Evolutionary conservation across 2,113 vertebrate genomes (phyloP).

Genomic region (Zosterops borbonicus): DNA sequence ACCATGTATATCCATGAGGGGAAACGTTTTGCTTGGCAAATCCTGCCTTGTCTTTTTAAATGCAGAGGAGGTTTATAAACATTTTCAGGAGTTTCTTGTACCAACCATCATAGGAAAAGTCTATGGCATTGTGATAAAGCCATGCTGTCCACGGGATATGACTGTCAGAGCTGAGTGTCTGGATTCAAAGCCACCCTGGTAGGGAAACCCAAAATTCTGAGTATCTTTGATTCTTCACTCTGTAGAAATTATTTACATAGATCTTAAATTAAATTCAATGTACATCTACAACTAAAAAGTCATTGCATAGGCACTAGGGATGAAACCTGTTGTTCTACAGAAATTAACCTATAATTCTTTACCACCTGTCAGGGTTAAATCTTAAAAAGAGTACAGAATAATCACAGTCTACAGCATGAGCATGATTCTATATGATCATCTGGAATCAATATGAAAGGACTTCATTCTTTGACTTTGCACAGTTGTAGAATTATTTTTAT

Average conservation of each 20-base stretch:
- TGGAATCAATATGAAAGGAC: slow-evolving; percentile 6
- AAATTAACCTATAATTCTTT: neutral
- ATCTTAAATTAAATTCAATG: neutral
- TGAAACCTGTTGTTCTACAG: neutral
- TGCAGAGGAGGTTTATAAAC: neutral
- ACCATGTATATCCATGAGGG: neutral
- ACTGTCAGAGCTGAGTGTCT: neutral
- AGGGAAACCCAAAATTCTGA: neutral
- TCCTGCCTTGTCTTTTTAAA: neutral
- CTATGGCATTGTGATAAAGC: neutral
- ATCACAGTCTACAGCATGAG: neutral
- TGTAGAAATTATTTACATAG: neutral
- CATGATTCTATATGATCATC: neutral
- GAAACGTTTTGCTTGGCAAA: neutral
- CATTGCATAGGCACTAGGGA: neutral
- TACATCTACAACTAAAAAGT: neutral
- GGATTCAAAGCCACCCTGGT: neutral
- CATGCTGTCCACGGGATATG: neutral
- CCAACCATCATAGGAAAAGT: neutral
- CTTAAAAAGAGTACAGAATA: neutral
- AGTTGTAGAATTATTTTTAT: slow-evolving; percentile 14
- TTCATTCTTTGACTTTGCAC: slow-evolving; percentile 2
- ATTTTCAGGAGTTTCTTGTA: neutral
- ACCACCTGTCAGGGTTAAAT: neutral
- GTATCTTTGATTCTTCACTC: neutral